Evolutionary conservation across 2,797 vertebrate species (phyloP), one percentile per base, ranked within the genome.

Genomic region (Botia almorhae): DNA sequence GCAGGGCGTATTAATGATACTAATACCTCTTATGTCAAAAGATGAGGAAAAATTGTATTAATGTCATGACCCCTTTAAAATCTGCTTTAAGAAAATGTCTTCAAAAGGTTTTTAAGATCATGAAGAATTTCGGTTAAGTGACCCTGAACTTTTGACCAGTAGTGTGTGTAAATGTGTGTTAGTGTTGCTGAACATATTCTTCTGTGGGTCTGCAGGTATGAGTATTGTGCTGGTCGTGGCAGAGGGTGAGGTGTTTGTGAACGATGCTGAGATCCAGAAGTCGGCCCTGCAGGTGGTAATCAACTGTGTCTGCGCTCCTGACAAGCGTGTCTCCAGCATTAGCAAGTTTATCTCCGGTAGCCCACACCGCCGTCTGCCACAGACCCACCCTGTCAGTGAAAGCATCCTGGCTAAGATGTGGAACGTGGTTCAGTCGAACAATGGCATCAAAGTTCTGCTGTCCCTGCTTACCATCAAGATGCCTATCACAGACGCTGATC

Each of bases 361-460:
- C 6, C 97, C 97, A 17, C 96, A 97, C 0, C 95, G 97, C 4
- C 96, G 96, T 69, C 90, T 96, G 78, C 95, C 96, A n/a, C 96
- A 98, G 88, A 93, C 95, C 21, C 95, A 93, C 81, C 96, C 96
- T 86, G 94, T 93, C 87, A 96, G 93, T 0, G 98, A 99, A 91
- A 96, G 96, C 43, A 97, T 97, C 0, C 93, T 99, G 82, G 94
- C 95, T 39, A 98, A 98, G 92, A 99, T 99, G 98, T 99, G 98
- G 98, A 98, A 99, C 0, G 96, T 99, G 85, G 97, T 99, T 12
- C 98, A 99, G 88, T 98, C 97, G 56, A 99, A 99, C 92, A 99
- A 99, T 0, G 98, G 98, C 87, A 99, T 99, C 92, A 99, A 99
- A 92, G 98, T 99, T 83, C 93, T 99, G 77, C 92, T 99, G 70